Percentiles rank a stretch among this genome's conserved stretches.
phyloP scores from a whole-genome alignment of 2,797 vertebrate genomes.

The Muraenolepis orangiensis region DNA sequence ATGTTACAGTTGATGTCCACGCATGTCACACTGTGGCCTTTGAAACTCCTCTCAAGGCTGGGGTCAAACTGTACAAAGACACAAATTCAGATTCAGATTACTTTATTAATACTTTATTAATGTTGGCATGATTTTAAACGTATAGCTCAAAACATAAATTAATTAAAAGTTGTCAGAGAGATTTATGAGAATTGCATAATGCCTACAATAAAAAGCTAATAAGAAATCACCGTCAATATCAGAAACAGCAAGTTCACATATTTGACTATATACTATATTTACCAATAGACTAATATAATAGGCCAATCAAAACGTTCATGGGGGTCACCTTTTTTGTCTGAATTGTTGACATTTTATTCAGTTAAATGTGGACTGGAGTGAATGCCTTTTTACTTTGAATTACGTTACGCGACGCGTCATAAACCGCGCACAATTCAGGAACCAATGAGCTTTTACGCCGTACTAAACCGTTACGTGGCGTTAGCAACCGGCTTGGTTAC shows the following conservation, averaged over 20 bases:
- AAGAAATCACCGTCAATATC: background rate
- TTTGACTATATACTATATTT: background rate
- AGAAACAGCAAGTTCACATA: background rate
- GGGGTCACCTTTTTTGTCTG: background rate
- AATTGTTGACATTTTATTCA: background rate
- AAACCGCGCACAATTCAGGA: background rate
- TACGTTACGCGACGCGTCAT: background rate
- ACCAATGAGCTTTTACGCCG: slow-evolving; percentile 3
- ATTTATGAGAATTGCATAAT: background rate
- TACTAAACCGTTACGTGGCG: background rate
- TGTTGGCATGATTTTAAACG: too few species aligned
- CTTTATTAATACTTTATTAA: too few species aligned
- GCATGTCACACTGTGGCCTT: slow-evolving; percentile 86
- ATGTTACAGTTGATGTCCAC: slow-evolving; percentile 87
- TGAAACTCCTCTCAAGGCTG: slow-evolving; percentile 86
- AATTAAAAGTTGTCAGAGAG: background rate
- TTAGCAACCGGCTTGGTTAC: background rate
- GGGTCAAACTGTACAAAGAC: slow-evolving; percentile 81
- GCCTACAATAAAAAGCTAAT: background rate
- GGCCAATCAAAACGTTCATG: background rate
- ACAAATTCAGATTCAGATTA: slow-evolving; percentile 17
- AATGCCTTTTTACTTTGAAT: background rate
- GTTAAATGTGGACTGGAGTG: background rate
- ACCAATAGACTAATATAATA: background rate
- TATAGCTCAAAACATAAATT: too few species aligned